These are phyloP conservation scores for Pogonognathellus flavescens DNA, from an alignment of 1,140 invertebrate genomes.

Conservation along the genomic window DNA sequence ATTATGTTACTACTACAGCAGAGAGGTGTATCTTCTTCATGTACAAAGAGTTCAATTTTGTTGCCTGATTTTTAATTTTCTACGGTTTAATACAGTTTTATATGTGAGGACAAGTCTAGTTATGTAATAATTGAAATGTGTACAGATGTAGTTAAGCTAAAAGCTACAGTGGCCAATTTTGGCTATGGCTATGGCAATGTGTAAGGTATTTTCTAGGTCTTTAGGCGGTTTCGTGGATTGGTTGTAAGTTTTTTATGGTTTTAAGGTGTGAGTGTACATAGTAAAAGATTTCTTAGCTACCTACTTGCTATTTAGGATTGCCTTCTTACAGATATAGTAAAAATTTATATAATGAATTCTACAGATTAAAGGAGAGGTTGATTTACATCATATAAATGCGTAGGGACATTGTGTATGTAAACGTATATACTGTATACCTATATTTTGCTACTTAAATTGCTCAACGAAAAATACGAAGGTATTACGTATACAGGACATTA, in stretches of 20 bases:
- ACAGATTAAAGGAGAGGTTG: too few species aligned
- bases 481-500: background rate
- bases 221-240: constrained; percentile 3
- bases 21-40: background rate
- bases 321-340: too few species aligned
- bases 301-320: too few species aligned
- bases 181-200: background rate
- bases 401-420: too few species aligned
- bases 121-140: background rate
- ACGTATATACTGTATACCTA: too few species aligned
- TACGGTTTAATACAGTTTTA: constrained; percentile 9
- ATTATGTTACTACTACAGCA: background rate
- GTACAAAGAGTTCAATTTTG: constrained; percentile 39
- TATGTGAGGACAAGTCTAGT: background rate
- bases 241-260: background rate
- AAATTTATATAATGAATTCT: too few species aligned
- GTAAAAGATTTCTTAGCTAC: background rate
- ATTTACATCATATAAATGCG: too few species aligned
- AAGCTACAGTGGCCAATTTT: too few species aligned
- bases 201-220: background rate
- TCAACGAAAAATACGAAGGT: too few species aligned
- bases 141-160: background rate
- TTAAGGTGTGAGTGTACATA: background rate
- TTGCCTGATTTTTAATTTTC: constrained; percentile 40
- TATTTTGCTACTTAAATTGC: too few species aligned